Conservation (phyloP, 2,888 invertebrate genomes). For the Malachius bipustulatus region DNA sequence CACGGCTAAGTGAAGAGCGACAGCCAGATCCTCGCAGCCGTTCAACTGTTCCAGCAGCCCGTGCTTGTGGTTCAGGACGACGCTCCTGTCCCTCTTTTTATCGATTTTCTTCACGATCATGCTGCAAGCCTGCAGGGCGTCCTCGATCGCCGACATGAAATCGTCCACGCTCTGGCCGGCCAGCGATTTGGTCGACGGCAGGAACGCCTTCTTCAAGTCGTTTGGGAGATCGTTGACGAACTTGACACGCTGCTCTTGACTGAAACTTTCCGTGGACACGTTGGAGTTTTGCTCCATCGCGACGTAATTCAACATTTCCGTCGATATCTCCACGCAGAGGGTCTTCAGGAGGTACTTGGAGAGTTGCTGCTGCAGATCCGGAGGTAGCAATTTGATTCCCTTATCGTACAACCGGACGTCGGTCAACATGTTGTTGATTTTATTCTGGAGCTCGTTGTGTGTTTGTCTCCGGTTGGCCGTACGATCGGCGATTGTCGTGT, state of each 20-base stretch:
- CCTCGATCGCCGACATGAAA: conserved; percentile 64
- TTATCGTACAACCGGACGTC: conserved; percentile 73
- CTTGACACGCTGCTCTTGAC: conserved; percentile 56
- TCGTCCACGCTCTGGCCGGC: conserved; percentile 62
- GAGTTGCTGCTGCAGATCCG: conserved; percentile 54
- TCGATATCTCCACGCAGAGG: conserved; percentile 68
- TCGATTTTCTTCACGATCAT: conserved; percentile 80
- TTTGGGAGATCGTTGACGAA: conserved; percentile 55
- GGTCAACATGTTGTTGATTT: conserved; percentile 60
- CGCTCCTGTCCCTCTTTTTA: conserved; percentile 72
- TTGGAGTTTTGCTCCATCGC: conserved; percentile 60
- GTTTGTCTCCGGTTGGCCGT: conserved; percentile 61
- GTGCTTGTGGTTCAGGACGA: conserved; percentile 70
- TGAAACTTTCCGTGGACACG: conserved; percentile 42
- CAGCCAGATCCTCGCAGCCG: conserved; percentile 61
- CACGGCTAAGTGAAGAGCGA: conserved; percentile 64
- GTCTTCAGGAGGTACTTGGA: conserved; percentile 77
- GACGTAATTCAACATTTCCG: conserved; percentile 66
- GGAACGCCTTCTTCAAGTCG: conserved; percentile 54
- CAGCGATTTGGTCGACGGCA: conserved; percentile 56
- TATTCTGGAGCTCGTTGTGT: conserved; percentile 72
- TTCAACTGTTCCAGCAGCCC: conserved; percentile 68
- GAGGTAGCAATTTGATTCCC: conserved; percentile 53
- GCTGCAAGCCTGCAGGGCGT: conserved; percentile 56
- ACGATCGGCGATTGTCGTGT: conserved; percentile 59